Conservation (phyloP, 2,888 invertebrate species). For the Caenorhabditis drosophilae region DNA sequence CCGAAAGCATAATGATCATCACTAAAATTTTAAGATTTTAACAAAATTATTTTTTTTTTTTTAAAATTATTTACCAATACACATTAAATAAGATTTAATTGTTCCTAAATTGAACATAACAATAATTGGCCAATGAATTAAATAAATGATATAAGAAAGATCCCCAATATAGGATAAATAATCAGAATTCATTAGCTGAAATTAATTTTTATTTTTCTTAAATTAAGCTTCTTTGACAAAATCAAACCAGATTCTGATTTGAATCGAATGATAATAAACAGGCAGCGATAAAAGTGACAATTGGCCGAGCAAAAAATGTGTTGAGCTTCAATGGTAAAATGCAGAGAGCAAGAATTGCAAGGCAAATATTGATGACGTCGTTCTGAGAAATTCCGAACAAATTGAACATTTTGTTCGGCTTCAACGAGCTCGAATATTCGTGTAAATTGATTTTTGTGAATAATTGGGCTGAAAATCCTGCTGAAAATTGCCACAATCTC, state of each 20-base stretch:
- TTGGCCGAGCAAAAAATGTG: conserved; percentile 5
- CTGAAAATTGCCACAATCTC: conserved; percentile 32
- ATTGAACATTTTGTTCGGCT: background rate
- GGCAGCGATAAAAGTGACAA: conserved; percentile 11
- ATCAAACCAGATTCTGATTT: background rate
- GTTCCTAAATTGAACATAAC: background rate
- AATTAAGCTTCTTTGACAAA: background rate
- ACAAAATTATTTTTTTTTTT: background rate
- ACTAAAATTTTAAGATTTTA: conserved; percentile 9
- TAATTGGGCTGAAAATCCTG: conserved; percentile 24
- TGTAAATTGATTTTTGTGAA: conserved; percentile 19
- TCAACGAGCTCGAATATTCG: background rate
- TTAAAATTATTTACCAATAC: conserved; percentile 3
- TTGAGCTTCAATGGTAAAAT: conserved; percentile 11
- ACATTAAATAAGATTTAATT: background rate
- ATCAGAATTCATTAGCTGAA: conserved; percentile 10
- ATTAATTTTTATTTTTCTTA: too few relatives aligned
- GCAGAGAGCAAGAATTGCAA: conserved; percentile 5
- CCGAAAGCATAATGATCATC: background rate
- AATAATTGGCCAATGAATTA: conserved; percentile 28
- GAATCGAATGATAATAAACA: conserved; percentile 10
- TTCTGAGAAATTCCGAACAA: background rate
- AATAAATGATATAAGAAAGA: conserved; percentile 14
- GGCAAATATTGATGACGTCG: conserved; percentile 3
- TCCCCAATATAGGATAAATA: conserved; percentile 6